Percentiles rank a stretch among this genome's conserved stretches.
phyloP scores from a whole-genome alignment of 2,797 vertebrate species.

The Xiphorhynchus erythropygius region DNA sequence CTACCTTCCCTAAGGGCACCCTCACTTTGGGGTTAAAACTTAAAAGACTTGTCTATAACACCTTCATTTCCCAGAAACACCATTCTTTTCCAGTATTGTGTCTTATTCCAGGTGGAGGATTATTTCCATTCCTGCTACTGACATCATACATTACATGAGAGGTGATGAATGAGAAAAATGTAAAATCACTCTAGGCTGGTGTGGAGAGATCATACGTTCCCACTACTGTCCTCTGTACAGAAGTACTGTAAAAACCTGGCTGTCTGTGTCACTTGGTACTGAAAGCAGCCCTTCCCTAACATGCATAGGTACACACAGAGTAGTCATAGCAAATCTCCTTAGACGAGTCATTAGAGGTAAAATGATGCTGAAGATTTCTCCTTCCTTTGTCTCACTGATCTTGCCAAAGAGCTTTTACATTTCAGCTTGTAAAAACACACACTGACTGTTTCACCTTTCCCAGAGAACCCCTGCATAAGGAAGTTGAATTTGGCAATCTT shows the following conservation, averaged over 20 bases:
- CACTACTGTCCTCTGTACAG: not conserved
- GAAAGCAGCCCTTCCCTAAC: not conserved
- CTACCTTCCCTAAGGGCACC: accelerated
- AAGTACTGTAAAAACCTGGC: accelerated
- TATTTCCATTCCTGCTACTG: not conserved
- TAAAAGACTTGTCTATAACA: not conserved
- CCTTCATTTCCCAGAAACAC: not conserved
- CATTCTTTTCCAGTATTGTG: not conserved
- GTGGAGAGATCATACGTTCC: not conserved
- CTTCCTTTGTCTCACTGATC: not conserved
- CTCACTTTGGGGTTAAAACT: not conserved
- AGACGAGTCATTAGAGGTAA: not conserved
- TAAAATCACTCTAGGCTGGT: not conserved
- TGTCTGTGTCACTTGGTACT: not conserved
- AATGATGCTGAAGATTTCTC: not conserved
- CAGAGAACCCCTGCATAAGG: accelerated
- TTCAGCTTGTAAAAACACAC: not conserved
- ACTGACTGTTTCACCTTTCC: not conserved
- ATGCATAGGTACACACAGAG: not conserved
- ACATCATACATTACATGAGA: not conserved
- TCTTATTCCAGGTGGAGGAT: not conserved
- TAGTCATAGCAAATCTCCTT: not conserved
- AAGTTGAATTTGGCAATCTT: not conserved
- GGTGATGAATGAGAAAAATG: not conserved
- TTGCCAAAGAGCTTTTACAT: not conserved